Evolutionary conservation across 2,888 invertebrate genomes (phyloP), one percentile per base, ranked within the genome.

Genomic region (Drosophila limbata): DNA sequence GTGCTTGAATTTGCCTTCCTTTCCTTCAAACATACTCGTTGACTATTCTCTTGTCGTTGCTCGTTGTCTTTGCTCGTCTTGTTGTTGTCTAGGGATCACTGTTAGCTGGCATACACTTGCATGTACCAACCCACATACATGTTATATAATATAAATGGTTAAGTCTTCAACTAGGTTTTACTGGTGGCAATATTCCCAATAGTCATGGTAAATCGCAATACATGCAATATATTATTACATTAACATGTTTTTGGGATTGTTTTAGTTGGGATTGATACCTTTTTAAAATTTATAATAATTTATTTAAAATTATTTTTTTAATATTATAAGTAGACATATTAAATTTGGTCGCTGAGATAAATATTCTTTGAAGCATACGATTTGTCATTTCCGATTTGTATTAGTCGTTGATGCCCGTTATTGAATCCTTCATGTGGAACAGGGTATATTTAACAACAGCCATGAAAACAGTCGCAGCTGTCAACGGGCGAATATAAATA

Each of bases 401-500:
- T 17, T 13, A 33, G 48, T 48, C 13, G 31, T 0, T 15, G 8
- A 13, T 50, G n/a, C 33, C 37, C 19, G 1, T n/a, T 15, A 3
- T 25, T 5, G n/a, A 4, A 25, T 40, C n/a, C 4, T 13, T n/a
- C n/a, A 15, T 17, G 17, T 2, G 11, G 6, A 11, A 44, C 5
- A 56, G 56, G 44, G 44, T 35, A 15, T 15, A 21, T 0, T 19
- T 33, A 25, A 40, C 25, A 11, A 13, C 13, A n/a, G 21, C 6
- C 28, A 31, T 15, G 35, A 45, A 45, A 35, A 9, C 6, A 45
- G 11, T 31, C 25, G 15, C 44, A 37, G 28, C 44, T 50, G 59
- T 35, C 6, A 15, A 11, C n/a, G 8, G 10, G 4, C 3, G 17
- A 10, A 31, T 66, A 72, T 71, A 71, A 66, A 72, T 45, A 25